Conservation (phyloP, 2,797 vertebrate genomes). For the Arctocebus calabarensis region DNA sequence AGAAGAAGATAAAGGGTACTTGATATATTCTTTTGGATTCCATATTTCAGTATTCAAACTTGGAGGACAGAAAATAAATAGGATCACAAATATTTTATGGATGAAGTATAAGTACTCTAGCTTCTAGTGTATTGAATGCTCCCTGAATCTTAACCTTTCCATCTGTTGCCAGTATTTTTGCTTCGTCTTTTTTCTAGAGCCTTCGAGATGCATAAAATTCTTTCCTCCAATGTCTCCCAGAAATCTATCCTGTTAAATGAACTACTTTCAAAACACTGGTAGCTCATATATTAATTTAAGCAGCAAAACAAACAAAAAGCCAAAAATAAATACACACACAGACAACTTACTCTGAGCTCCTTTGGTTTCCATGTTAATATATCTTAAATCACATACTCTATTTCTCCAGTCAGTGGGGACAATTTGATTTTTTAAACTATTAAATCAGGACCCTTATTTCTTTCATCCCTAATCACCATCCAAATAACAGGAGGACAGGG, state of each 20-base stretch:
- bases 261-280: background rate
- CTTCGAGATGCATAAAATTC: background rate
- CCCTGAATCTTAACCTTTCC: background rate
- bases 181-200: background rate
- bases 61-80: background rate
- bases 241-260: background rate
- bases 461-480: background rate
- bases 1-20: background rate
- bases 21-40: background rate
- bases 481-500: background rate
- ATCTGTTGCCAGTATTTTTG: background rate
- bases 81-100: too few relatives aligned
- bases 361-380: background rate
- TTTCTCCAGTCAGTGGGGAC: background rate
- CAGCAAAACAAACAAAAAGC: background rate
- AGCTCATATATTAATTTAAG: background rate
- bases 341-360: background rate
- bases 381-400: background rate
- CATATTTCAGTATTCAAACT: background rate
- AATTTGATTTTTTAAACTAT: background rate
- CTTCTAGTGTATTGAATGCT: background rate
- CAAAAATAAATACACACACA: background rate
- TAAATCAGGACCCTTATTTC: background rate
- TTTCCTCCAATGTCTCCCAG: background rate
- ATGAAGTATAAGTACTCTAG: background rate